Base-by-base conservation (phyloP, 2,888 invertebrate genomes). In the Tenodera sinensis region DNA sequence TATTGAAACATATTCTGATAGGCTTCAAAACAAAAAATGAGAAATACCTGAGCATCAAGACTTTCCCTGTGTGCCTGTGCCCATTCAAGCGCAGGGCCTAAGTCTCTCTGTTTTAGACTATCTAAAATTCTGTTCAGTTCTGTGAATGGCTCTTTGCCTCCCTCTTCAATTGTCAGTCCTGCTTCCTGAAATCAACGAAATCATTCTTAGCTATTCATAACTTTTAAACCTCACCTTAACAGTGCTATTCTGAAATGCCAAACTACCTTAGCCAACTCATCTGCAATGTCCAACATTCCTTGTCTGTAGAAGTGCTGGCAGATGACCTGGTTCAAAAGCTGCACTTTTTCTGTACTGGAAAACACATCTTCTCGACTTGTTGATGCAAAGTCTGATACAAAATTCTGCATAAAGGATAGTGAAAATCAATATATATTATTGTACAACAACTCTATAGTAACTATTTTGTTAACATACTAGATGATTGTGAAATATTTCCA, bases 281-380 rank as follows among this genome's bases (percentile, higher is more conserved):
- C 98, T 3, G 98, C 98, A 81, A 99, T 98, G 89, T 98, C 98
- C 91, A 98, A 95, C 95, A 98, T 96, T 84, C 99, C 99, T 94
- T 98, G 98, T 91, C 99, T 95, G 92, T 98, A 97, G 92, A 99
- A 97, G 94, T 99, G 99, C 93, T 99, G 98, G 91, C 98, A 98
- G 90, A 99, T 97, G 28, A 98, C 98, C 94, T 97, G 96, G 93
- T 97, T 97, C n/a, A 98, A 93, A 28, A 97, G 93, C 92, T 95
- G 94, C 87, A 95, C 94, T 92, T 96, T 96, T 86, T 96, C 95
- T 0, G 96, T 94, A 2, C 95, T 95, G 90, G 96, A 95, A 93
- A 98, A 97, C 0, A 97, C 95, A 91, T 97, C 97, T 90, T 98
- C 98, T 83, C 97, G 96, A 90, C 97, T 97, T 0, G 98, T 98